Evolutionary conservation across 1,140 invertebrate genomes (phyloP), one percentile per base, ranked within the genome.

Genomic region (Lordiphosa mommai): DNA sequence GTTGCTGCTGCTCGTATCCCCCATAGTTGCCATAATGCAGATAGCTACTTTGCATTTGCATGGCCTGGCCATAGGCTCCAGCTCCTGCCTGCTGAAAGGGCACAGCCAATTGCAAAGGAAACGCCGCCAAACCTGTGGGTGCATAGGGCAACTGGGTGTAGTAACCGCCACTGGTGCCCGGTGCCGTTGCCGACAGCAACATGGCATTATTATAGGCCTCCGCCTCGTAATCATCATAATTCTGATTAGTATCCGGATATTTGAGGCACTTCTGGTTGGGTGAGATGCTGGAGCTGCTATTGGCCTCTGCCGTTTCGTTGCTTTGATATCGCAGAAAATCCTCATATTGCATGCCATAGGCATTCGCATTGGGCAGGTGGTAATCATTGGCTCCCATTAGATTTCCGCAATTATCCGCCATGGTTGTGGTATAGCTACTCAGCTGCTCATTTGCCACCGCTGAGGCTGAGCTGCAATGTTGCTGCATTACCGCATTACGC

Each of bases 251-350:
- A 30, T 90, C 71, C 14, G 90, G 90, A 63, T 92, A 93, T 60
- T 93, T 93, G 46, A 93, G 85, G 76, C 93, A 93, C 72, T 94
- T 93, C 68, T 93, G 92, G 47, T 92, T 48, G 5, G 16, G 47
- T 13, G 27, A 47, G 5, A 32, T 76, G 74, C 55, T 73, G 63
- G 29, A 72, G 68, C 50, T 71, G 61, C 46, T 53, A 6, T 27
- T 27, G 23, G 23, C 59, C 20, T 65, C 50, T 49, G 43, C 77
- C 27, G 69, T 10, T 1, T 87, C 70, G n/a, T 71, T 79, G 23
- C 13, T 65, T 10, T 86, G 68, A 8, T 88, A 88, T 20, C 86
- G 86, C 44, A 79, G 61, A 63, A 84, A 88, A 16, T 88, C 86
- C 51, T 88, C 86, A 27, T 87, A 84, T 17, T 87, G 77, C 61